A percentile compares a stretch with the other conserved stretches of the same genome.
Evolutionary conservation across 1,140 invertebrate genomes (phyloP).

Genomic region (Sycophila sp.): DNA sequence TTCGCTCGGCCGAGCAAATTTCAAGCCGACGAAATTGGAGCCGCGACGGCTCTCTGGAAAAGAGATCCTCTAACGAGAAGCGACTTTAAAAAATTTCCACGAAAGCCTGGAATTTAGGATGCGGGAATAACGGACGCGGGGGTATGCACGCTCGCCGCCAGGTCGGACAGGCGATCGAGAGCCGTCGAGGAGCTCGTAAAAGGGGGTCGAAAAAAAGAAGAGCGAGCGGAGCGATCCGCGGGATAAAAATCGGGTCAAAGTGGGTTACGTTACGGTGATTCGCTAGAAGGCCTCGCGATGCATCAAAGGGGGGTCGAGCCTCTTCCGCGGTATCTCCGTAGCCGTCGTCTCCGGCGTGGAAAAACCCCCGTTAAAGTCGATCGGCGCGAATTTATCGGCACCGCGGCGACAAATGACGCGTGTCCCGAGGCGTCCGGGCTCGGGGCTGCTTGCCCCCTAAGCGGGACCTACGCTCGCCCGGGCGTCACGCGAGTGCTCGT

Average conservation of each 20-base stretch:
- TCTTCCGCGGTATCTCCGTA: background rate
- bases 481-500: conserved; percentile 13
- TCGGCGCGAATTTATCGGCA: conserved; percentile 40
- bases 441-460: background rate
- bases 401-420: conserved; percentile 27
- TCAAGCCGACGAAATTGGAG: background rate
- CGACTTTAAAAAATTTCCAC: too few relatives aligned
- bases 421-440: conserved; percentile 3
- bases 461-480: background rate
- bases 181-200: too few relatives aligned
- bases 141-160: background rate
- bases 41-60: background rate
- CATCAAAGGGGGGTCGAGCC: background rate
- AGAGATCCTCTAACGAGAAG: background rate
- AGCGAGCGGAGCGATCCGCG: background rate
- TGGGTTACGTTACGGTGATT: conserved; percentile 30
- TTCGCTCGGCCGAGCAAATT: too few relatives aligned
- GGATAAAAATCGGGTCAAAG: conserved; percentile 7
- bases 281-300: background rate
- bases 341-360: background rate
- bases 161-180: background rate
- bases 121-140: background rate
- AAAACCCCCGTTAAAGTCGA: conserved; percentile 29
- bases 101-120: background rate
- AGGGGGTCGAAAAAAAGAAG: background rate